Evolutionary conservation across 2,797 vertebrate species (phyloP), one percentile per base, ranked within the genome.

Genomic region (Falco naumanni): DNA sequence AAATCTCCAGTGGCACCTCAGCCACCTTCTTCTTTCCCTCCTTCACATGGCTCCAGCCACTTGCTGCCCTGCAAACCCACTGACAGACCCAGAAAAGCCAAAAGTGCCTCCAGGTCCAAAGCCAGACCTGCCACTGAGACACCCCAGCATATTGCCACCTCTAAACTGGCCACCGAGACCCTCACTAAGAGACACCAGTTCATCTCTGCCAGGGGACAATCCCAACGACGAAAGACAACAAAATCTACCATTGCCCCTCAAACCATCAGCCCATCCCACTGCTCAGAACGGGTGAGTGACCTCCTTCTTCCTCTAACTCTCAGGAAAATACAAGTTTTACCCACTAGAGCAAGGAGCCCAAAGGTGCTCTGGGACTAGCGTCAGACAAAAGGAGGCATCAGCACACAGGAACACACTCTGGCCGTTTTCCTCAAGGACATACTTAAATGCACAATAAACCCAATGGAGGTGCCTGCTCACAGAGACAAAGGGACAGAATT

Each of bases 211-310:
- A 41, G 11, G 15, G 25, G 9, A 50, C 57, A 65, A 15, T 17
- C 16, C 31, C 37, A 75, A 1, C 3, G 43, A 57, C 26, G 65
- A 63, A 11, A 63, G 8, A 26, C 19, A 54, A 26, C 5, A 25
- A 57, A 34, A 53, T 45, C n/a, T 7, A 39, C 6, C 0, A 0
- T 6, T 18, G 13, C 1, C 43, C 50, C n/a, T n/a, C 50, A 69
- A 81, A 43, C 8, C 25, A 45, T 7, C 5, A 1, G 16, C 18
- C 13, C 6, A 10, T 15, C 65, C 65, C 2, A 0, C n/a, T 43
- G 16, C 29, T 9, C 54, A 59, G 33, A 54, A 86, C 0, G 2
- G 6, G 3, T 18, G 17, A 65, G 20, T 0, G 2, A 21, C 9
- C 11, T 41, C 0, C 5, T 71, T 10, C 24, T 14, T 25, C 20